Conservation (phyloP, 1,140 invertebrate genomes). For the Maniola jurtina region DNA sequence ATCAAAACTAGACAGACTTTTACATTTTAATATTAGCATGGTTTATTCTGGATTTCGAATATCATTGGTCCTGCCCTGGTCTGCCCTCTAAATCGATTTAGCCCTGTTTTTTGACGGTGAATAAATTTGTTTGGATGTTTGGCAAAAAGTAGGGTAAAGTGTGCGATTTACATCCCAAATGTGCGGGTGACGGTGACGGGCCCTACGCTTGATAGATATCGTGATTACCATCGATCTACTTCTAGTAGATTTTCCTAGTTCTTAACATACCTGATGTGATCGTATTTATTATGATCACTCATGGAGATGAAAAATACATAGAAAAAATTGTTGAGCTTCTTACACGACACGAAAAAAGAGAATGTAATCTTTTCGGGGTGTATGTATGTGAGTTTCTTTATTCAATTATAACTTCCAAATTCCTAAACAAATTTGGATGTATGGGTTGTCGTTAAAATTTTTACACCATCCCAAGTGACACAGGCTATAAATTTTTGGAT, state of each 20-base stretch:
- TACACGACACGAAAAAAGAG: no score
- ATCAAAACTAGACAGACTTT: no score
- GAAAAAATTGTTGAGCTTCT: no score
- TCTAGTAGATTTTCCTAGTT: not conserved
- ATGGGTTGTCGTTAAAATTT: no score
- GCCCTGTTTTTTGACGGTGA: slow-evolving; percentile 46
- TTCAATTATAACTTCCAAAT: no score
- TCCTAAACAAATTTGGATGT: no score
- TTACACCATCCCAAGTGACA: no score
- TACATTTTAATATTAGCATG: no score
- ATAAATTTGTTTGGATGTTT: slow-evolving; percentile 65
- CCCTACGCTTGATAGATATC: slow-evolving; percentile 42
- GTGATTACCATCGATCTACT: slow-evolving; percentile 35
- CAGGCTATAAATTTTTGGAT: no score
- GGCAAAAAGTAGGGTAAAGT: slow-evolving; percentile 57
- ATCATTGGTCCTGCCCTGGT: not conserved
- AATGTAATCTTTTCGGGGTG: no score
- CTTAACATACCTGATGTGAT: not conserved
- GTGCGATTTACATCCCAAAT: slow-evolving; percentile 58
- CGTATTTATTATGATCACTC: not conserved
- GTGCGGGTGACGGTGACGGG: slow-evolving; percentile 44
- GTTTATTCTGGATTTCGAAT: not conserved
- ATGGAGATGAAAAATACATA: no score
- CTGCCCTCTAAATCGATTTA: slow-evolving; percentile 26
- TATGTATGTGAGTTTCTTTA: no score